Evolutionary conservation across 2,797 vertebrate species (phyloP).

Genomic region (Scyliorhinus canicula): DNA sequence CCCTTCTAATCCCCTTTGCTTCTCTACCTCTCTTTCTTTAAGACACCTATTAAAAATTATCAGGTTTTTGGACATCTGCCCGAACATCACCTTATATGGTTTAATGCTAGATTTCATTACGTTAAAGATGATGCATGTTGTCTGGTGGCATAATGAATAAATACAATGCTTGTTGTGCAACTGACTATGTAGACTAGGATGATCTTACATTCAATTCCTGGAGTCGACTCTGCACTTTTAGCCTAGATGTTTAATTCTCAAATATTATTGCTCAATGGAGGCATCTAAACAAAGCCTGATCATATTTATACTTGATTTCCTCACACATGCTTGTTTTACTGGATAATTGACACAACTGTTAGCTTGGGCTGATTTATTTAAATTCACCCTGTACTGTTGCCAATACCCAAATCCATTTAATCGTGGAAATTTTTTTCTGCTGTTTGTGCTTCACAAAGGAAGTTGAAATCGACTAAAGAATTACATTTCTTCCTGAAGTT

Average conservation of each 20-base stretch:
- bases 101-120: not conserved
- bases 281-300: too few species aligned
- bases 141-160: not conserved
- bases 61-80: not conserved
- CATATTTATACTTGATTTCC: too few species aligned
- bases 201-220: not conserved
- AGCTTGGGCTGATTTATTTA: too few species aligned
- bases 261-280: not conserved
- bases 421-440: not conserved
- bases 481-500: not conserved
- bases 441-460: not conserved
- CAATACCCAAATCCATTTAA: not conserved
- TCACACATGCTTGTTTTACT: too few species aligned
- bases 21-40: not conserved
- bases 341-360: too few species aligned
- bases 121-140: too few species aligned
- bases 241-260: not conserved
- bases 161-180: not conserved
- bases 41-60: not conserved
- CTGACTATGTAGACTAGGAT: not conserved
- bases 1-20: not conserved
- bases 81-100: not conserved
- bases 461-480: not conserved
- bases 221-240: not conserved
- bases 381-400: too few species aligned